Evolutionary conservation across 2,113 vertebrate genomes (phyloP), one percentile per base, ranked within the genome.

Genomic region (Dendropsophus ebraccatus): DNA sequence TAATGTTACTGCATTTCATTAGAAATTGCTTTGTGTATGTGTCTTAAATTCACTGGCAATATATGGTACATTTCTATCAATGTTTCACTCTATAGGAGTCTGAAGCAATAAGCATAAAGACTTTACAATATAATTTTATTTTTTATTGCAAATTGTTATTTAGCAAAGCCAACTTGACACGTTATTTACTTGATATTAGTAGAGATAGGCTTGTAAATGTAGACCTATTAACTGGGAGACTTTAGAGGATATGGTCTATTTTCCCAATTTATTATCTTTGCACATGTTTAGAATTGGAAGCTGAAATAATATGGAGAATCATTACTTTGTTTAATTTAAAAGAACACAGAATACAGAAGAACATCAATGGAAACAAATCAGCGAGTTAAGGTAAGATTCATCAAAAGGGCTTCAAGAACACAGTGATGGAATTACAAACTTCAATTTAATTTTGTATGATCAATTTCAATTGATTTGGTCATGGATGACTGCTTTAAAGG

Each of bases 391-490:
- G 54, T 65, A 56, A 76, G 72, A 76, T 49, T 62, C 41, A 75
- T 60, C 65, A 84, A 84, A 76, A 84, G 82, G 82, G 76, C 82
- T 49, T 84, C 49, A 60, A 45, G 37, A 60, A 76, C 70, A 25
- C 82, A 21, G 72, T 76, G 82, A 65, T 84, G 41, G 82, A 84
- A 84, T 84, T 84, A 62, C 72, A 84, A 45, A 62, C 56, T 84
- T 76, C 82, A 84, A 62, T 84, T 74, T 84, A 65, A 62, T 84
- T 84, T 84, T 76, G 37, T 84, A 37, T 62, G 56, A 84, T 84
- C 72, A 74, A 84, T 84, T 84, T 49, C 72, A 47, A 84, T 84
- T 84, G 82, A 84, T 84, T 84, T 84, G 60, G 54, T 76, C 41
- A 10, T 49, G 56, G 8, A 75, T 76, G 37, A 45, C 25, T 76